Conservation (phyloP, 2,113 vertebrate species). For the Vidua macroura region DNA sequence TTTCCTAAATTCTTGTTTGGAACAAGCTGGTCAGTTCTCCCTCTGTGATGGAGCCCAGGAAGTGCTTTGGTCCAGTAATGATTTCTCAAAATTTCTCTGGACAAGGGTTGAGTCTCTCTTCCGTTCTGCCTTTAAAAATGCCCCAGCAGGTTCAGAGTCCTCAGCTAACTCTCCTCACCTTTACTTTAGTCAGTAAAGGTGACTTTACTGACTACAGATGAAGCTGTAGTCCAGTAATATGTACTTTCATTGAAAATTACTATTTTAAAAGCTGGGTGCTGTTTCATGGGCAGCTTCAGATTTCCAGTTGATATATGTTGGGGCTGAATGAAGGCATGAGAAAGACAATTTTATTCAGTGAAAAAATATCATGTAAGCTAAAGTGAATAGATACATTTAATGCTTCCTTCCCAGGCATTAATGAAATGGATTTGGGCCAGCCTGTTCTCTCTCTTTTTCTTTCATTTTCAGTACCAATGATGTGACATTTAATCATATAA, state of each 20-base stretch:
- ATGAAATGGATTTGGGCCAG: slow-evolving; percentile 20
- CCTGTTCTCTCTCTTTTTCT: not conserved
- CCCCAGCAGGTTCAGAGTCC: not conserved
- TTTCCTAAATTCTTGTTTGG: not conserved
- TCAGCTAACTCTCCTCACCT: not conserved
- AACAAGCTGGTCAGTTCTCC: not conserved
- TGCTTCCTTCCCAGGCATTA: not conserved
- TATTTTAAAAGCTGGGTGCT: not conserved
- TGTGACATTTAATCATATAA: not conserved
- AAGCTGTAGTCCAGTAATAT: not conserved
- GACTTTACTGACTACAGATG: not conserved
- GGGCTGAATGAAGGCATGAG: not conserved
- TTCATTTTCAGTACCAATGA: not conserved
- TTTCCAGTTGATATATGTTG: rapidly evolving
- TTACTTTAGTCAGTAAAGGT: not conserved
- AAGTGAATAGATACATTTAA: not conserved
- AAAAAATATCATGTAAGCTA: not conserved
- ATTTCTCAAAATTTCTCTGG: not conserved
- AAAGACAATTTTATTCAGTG: not conserved
- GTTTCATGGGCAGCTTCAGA: not conserved
- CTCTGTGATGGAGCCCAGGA: not conserved
- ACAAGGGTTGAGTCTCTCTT: not conserved
- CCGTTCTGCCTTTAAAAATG: not conserved
- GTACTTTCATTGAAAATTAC: not conserved
- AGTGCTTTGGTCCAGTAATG: not conserved